phyloP scores from a whole-genome alignment of 2,113 vertebrate genomes.

The Poeciliopsis retropinna region DNA sequence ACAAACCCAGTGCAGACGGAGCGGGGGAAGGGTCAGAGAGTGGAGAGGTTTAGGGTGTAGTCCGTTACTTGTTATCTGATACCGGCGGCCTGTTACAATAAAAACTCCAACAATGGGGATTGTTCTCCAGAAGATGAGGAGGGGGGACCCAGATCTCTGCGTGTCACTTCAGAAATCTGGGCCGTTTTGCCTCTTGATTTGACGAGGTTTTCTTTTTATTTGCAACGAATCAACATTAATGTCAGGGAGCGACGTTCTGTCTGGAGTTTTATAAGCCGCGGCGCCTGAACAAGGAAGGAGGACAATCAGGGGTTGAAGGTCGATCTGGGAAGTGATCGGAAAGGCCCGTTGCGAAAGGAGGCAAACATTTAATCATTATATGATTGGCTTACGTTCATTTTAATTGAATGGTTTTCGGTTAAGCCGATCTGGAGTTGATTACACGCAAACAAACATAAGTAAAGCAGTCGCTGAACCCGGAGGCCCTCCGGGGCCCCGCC shows the following conservation, averaged over 20 bases:
- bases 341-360: constrained; percentile 17
- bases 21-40: not conserved
- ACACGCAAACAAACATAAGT: not conserved
- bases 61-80: constrained; percentile 81
- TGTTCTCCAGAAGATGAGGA: constrained; percentile 48
- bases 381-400: too few species aligned
- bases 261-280: not conserved
- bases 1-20: not conserved
- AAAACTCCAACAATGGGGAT: constrained; percentile 71
- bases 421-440: too few species aligned
- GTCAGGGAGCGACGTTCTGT: not conserved
- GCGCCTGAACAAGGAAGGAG: constrained; percentile 25
- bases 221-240: not conserved
- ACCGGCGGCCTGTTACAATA: constrained; percentile 65
- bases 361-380: not conserved
- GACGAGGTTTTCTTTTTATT: not conserved
- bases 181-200: not conserved
- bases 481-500: constrained; percentile 7
- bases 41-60: constrained; percentile 58
- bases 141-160: too few species aligned
- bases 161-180: too few species aligned
- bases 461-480: not conserved
- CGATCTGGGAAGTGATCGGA: constrained; percentile 29
- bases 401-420: not conserved
- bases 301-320: constrained; percentile 61